Base-by-base conservation (phyloP, 2,888 invertebrate genomes). In the Therioaphis trifolii region DNA sequence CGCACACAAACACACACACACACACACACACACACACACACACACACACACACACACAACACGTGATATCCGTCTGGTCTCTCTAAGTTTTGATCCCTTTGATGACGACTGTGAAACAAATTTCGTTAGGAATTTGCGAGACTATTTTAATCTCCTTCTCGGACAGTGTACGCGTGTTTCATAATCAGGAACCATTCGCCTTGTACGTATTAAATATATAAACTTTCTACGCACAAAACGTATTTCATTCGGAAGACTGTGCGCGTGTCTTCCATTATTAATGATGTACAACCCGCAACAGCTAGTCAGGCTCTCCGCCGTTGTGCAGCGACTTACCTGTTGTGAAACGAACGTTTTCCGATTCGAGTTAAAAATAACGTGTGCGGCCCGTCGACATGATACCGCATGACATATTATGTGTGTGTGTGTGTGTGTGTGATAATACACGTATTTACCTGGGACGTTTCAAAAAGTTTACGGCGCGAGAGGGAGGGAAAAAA, bases 11-110 rank as follows among this genome's bases (percentile, higher is more conserved):
- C 49, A 58, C 14, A 61, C n/a, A 52, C n/a, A 35, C 12, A 4
- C 5, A 52, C n/a, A 7, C n/a, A 49, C 0, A 15, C 15, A 46
- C n/a, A 12, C 2, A 46, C 15, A 15, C 14, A 4, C 12, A 49
- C 46, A 12, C 12, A 12, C 14, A 49, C 15, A 18, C 21, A 18
- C 21, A 21, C n/a, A n/a, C 21, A 18, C 9, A 55, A 55, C 55
- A 21, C n/a, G n/a, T n/a, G n/a, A n/a, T n/a, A 7, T n/a, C 7
- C 68, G 43, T 68, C 52, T 35, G 52, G 72, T 72, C 72, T 52
- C 29, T 72, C 29, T 29, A 5, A 14, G 35, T 72, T 72, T 72
- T 55, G 18, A 72, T 52, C 72, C 71, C 72, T 72, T 49, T 5
- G 18, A 11, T 18, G 71, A n/a, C 14, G n/a, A 52, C 29, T n/a